phyloP scores from a whole-genome alignment of 2,797 vertebrate species.

The Poecilia gillii region DNA sequence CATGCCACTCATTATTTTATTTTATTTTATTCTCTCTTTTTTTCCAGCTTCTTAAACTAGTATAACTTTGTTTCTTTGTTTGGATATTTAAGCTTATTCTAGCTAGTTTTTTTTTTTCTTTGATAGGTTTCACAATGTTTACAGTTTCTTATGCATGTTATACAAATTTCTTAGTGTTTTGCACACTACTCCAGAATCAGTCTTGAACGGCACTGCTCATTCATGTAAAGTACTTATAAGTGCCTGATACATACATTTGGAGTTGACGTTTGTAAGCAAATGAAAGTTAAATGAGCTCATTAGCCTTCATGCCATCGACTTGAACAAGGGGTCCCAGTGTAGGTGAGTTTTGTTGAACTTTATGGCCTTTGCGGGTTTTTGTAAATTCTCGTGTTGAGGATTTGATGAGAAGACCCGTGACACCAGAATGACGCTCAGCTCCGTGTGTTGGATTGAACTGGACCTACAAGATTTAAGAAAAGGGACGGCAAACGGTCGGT shows the following conservation, averaged over 20 bases:
- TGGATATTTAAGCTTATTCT: constrained; percentile 64
- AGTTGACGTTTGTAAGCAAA: constrained; percentile 23
- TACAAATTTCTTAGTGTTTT: constrained; percentile 64
- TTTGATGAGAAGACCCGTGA: neutral
- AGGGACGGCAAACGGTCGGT: constrained; percentile 11
- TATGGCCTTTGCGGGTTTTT: neutral
- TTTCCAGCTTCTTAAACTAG: constrained; percentile 44
- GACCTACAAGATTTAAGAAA: constrained; percentile 41
- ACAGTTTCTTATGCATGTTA: constrained; percentile 75
- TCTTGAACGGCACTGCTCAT: constrained; percentile 45
- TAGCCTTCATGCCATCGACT: constrained; percentile 44
- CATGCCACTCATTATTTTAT: constrained; percentile 32
- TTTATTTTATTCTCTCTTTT: constrained; percentile 21
- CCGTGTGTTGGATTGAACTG: constrained; percentile 31
- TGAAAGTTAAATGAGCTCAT: constrained; percentile 25
- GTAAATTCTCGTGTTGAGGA: neutral
- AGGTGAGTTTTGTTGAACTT: constrained; percentile 8
- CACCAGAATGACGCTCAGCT: neutral
- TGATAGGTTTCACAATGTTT: constrained; percentile 63
- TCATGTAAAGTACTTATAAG: constrained; percentile 52
- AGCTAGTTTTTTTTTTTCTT: constrained; percentile 39
- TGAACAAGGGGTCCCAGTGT: constrained; percentile 31
- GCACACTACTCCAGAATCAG: constrained; percentile 60
- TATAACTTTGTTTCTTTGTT: constrained; percentile 37
- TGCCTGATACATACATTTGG: constrained; percentile 58